Percentiles rank a stretch among this genome's conserved stretches.
phyloP scores from a whole-genome alignment of 2,113 vertebrate genomes.

The Xiphophorus hellerii region DNA sequence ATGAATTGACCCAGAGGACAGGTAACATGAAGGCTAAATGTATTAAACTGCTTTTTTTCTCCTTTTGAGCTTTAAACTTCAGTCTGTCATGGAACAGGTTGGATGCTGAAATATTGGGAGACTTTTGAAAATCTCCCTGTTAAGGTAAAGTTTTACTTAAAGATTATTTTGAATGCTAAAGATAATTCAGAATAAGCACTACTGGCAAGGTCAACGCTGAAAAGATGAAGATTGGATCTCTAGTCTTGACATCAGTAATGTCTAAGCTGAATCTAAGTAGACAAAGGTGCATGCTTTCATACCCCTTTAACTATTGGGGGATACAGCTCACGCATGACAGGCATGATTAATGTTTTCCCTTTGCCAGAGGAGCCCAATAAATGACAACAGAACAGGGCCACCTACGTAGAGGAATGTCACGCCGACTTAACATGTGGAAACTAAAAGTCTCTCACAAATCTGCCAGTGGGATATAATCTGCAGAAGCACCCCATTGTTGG shows the following conservation, averaged over 20 bases:
- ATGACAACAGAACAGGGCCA: conserved; percentile 38
- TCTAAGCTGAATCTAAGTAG: conserved; percentile 36
- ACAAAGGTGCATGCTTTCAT: conserved; percentile 20
- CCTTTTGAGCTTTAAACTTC: too few relatives aligned
- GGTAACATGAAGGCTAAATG: too few relatives aligned
- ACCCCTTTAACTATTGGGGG: conserved; percentile 13
- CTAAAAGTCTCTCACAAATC: conserved; percentile 44
- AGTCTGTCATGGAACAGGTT: too few relatives aligned
- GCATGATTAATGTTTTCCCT: conserved; percentile 27
- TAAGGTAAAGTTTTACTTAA: too few relatives aligned
- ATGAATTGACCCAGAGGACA: neutral
- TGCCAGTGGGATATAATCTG: conserved; percentile 39
- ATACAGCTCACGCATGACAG: conserved; percentile 11
- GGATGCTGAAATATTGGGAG: too few relatives aligned
- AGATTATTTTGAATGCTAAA: too few relatives aligned
- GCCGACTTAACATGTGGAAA: conserved; percentile 11
- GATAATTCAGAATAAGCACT: too few relatives aligned
- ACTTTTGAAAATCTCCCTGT: too few relatives aligned
- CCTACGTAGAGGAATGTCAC: conserved; percentile 30
- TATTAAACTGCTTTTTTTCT: too few relatives aligned
- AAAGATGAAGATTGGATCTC: neutral
- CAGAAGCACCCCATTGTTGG: conserved; percentile 54
- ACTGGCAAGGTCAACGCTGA: neutral
- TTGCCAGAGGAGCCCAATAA: conserved; percentile 35
- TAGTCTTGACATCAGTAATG: conserved; percentile 39